Base-by-base conservation (phyloP, 2,888 invertebrate genomes). In the Leptinotarsa haldemani region DNA sequence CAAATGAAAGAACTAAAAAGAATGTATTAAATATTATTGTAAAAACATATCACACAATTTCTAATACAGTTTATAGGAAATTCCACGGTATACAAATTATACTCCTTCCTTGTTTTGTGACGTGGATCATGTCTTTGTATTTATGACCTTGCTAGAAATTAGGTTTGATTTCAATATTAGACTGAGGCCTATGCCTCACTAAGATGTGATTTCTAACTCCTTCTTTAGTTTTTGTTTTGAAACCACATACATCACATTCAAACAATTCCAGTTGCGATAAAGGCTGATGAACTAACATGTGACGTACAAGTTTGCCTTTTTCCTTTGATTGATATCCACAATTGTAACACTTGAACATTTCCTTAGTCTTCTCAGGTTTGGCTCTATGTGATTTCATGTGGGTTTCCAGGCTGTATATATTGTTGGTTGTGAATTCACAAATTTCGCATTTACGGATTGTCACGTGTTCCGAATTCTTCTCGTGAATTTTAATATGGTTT, bases 371-470 rank as follows among this genome's bases (percentile, higher is more conserved):
- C 4, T 50, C n/a, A 50, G 50, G 50, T 50, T 50, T 50, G n/a
- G 16, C 7, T 40, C 25, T 66, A n/a, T 66, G 66, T 2, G 25
- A 40, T 50, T 66, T 66, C 66, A 47, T 50, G 25, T 66, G 66
- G 7, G 25, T 25, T 22, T 50, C 66, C 2, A 66, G n/a, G 52
- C 66, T 66, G 15, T 65, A 48, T 20, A 20, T 65, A 18, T 65
- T 65, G 65, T 65, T 65, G 16, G 65, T 50, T 65, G 46, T 16
- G 13, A 52, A 66, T 22, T 66, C 50, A 22, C 66, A 66, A 25
- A 25, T n/a, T n/a, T 66, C 50, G 9, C 66, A 66, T n/a, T 66
- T 66, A n/a, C 47, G 66, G 5, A 66, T 52, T 1, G 65, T 30
- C 18, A 48, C 4, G 2, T 22, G 18, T 22, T 66, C 22, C 15